Evolutionary conservation across 2,797 vertebrate genomes (phyloP), one percentile per base, ranked within the genome.

Genomic region (Sparus aurata): DNA sequence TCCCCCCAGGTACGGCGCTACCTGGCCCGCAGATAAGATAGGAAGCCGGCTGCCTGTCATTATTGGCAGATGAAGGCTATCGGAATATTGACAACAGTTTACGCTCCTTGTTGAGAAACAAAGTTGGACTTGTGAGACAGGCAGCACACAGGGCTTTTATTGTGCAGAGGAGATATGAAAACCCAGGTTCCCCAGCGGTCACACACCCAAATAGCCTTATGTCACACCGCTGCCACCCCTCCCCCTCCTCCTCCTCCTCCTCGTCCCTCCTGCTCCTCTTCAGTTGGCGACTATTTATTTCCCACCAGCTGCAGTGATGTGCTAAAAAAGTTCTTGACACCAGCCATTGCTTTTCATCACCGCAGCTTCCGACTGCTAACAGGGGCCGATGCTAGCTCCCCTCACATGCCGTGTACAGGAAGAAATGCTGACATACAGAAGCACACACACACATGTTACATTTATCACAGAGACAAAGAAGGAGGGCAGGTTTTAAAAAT

Each of bases 271-370:
- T 72, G 7, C 75, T 81, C 77, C 69, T 87, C 85, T 86, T 80
- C 80, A 76, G 73, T 82, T 91, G 85, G 95, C 95, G 96, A 93
- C 96, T 97, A 97, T 98, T 97, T 97, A 97, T 97, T 34, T 96
- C 96, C 96, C 95, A 94, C 93, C 96, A 96, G 96, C 96, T 97
- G 96, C 93, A 95, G 93, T 92, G 94, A 97, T 96, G 89, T 94
- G 96, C 96, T 95, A 95, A 96, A 96, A 96, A 96, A 95, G 95
- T 96, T 97, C 95, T 95, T 96, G 95, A 97, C 96, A 97, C 96
- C 91, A 95, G 95, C 89, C 85, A 96, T 95, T 95, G 95, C 96
- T 97, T 97, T 97, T 97, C 96, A 97, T 96, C 97, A 95, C 96
- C 92, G 90, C 88, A 94, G 96, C 95, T 96, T 96, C 96, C 91